Evolutionary conservation across 2,113 vertebrate genomes (phyloP).

Genomic region (Dipodomys stephensi): DNA sequence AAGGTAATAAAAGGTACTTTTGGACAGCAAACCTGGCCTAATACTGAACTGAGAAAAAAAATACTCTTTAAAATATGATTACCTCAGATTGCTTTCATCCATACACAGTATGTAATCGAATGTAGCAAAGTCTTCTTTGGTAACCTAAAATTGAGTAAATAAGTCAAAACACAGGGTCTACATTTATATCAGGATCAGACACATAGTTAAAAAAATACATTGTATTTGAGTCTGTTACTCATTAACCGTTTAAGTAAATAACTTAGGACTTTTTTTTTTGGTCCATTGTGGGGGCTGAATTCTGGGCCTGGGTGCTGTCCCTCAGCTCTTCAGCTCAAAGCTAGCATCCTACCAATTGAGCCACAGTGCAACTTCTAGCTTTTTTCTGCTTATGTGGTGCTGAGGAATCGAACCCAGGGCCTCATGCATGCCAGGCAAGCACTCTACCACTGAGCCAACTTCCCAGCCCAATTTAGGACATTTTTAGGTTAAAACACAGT

Average conservation of each 20-base stretch:
- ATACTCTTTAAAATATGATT: conserved; percentile 36
- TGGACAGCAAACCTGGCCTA: background rate
- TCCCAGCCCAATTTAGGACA: background rate
- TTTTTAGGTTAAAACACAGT: conserved; percentile 26
- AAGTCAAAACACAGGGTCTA: conserved; percentile 51
- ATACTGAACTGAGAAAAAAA: background rate
- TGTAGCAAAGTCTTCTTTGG: conserved; percentile 93
- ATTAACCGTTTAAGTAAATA: conserved; percentile 26
- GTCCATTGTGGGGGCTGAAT: too few species aligned
- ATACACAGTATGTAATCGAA: conserved; percentile 98
- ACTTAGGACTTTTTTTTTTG: background rate
- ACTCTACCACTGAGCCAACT: too few species aligned
- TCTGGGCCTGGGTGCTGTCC: too few species aligned
- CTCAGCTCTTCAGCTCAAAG: too few species aligned
- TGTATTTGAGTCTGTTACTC: background rate
- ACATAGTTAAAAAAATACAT: background rate
- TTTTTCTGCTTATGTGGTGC: too few species aligned
- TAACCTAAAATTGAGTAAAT: conserved; percentile 89
- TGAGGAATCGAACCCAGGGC: too few species aligned
- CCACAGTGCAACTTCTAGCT: too few species aligned
- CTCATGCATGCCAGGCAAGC: too few species aligned
- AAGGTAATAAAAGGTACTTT: background rate
- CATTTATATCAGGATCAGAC: background rate
- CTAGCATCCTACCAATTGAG: too few species aligned
- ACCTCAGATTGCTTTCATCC: conserved; percentile 98